Evolutionary conservation across 2,797 vertebrate genomes (phyloP), one percentile per base, ranked within the genome.

Genomic region (Setipinna tenuifilis): DNA sequence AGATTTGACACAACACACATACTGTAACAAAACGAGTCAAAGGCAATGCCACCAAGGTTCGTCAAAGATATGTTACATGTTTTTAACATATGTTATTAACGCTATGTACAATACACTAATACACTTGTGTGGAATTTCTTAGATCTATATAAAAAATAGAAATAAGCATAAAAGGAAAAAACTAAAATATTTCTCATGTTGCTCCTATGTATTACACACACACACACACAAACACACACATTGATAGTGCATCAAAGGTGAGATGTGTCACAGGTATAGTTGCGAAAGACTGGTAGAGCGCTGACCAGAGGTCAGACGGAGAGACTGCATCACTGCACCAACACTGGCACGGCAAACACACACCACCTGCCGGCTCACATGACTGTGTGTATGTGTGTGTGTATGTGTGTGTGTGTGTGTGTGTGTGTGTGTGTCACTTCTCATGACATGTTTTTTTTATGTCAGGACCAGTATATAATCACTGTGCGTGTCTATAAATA

Each of bases 281-380:
- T 83, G 85, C 75, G 86, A 87, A 82, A 89, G 87, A 78, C 71
- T 78, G 31, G 71, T 35, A 89, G 85, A 86, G 75, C 57, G 88
- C 87, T 83, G 82, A 81, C 31, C 80, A 85, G 88, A 88, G 71
- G 71, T 31, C 71, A 78, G 71, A 78, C 35, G 86, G 84, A 91
- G 84, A 86, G 91, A 91, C 92, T 88, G 90, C 88, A 91, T 57
- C 93, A 95, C 92, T 90, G 92, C 92, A 95, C 92, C 91, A 93
- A 92, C 91, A 95, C 90, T 92, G 91, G 94, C 94, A 95, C 93
- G 90, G 85, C 92, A 89, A 91, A 90, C 88, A 89, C 84, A 87
- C 89, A 90, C 83, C 87, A 85, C 35, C 89, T 87, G 92, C 93
- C 92, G 93, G 93, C 94, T 93, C 93, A 92, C 90, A 94, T 91